Base-by-base conservation (phyloP, 2,113 vertebrate species). In the Oxyruncus cristatus region DNA sequence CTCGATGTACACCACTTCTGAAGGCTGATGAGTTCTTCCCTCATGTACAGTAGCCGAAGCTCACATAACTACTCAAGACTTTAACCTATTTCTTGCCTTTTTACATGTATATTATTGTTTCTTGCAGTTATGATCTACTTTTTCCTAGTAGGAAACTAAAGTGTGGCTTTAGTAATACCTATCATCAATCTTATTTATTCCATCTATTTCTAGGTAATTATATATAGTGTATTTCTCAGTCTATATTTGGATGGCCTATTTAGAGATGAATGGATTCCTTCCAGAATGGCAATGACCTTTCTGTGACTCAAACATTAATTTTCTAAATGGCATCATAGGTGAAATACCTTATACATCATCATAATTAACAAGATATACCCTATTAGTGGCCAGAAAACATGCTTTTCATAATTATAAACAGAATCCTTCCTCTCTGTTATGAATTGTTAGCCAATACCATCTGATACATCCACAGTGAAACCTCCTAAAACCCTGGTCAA, bases 291-390 rank as follows among this genome's bases (percentile, higher is more conserved):
- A 89, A 93, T 88, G 93, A 96, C 93, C 94, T 92, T 93, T 94
- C 85, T 89, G 71, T 89, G 81, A 94, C 75, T 95, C 82, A 95
- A 87, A 71, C 55, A 93, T 96, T 91, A 90, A 88, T 97, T 97
- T 97, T 95, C 62, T 79, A 95, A 97, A 94, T 75, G 87, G 39
- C 33, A 93, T 92, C 71, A 94, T 59, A 92, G 89, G 87, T 95
- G 81, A 93, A 96, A 94, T 80, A 96, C 63, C 82, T 89, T 86
- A 92, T 95, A 95, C 27, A 95, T 91, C 75, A 88, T 88, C 42
- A 46, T 68, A 91, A 95, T 92, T 95, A 89, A 93, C 72, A 95
- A 95, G 85, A 93, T 35, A 81, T 28, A 78, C n/a, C 58, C 28
- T 81, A 55, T 74, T 89, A 94, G 56, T 68, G 59, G 37, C 53